A percentile compares a stretch with the other conserved stretches of the same genome.
phyloP scores from a whole-genome alignment of 2,797 vertebrate genomes.

The Enteromius treurensis region DNA sequence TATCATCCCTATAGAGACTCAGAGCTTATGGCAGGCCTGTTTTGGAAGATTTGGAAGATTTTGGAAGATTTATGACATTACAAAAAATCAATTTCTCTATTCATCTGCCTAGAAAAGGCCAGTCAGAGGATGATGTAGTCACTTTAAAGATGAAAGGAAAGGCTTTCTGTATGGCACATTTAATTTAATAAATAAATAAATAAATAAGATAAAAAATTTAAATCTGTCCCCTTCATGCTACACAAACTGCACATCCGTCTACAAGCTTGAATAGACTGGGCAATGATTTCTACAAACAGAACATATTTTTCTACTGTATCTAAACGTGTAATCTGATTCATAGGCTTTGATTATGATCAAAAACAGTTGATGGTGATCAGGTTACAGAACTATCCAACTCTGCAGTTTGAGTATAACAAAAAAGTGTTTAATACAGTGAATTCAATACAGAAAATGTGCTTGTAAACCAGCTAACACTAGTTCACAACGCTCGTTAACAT shows the following conservation, averaged over 20 bases:
- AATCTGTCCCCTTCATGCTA: background rate
- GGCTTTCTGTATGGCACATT: background rate
- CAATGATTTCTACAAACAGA: background rate
- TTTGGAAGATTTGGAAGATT: background rate
- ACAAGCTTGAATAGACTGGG: background rate
- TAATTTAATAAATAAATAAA: too few species aligned
- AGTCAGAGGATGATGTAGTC: background rate
- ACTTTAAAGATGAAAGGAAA: background rate
- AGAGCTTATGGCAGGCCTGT: background rate
- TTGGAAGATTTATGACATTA: background rate
- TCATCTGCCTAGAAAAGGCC: background rate
- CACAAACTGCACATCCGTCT: background rate
- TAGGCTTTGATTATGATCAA: background rate
- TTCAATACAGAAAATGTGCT: background rate
- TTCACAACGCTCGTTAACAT: background rate
- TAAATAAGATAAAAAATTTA: too few species aligned
- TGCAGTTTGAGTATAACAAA: background rate
- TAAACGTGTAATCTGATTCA: background rate
- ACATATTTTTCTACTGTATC: background rate
- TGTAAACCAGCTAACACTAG: background rate
- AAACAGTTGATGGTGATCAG: constrained; percentile 22
- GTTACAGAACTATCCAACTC: background rate
- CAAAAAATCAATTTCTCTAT: background rate
- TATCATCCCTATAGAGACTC: background rate
- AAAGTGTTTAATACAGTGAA: background rate